Percentiles rank a stretch among this genome's conserved stretches.
Evolutionary conservation across 2,888 invertebrate genomes (phyloP).

Genomic region (Andrena hattorfiana): DNA sequence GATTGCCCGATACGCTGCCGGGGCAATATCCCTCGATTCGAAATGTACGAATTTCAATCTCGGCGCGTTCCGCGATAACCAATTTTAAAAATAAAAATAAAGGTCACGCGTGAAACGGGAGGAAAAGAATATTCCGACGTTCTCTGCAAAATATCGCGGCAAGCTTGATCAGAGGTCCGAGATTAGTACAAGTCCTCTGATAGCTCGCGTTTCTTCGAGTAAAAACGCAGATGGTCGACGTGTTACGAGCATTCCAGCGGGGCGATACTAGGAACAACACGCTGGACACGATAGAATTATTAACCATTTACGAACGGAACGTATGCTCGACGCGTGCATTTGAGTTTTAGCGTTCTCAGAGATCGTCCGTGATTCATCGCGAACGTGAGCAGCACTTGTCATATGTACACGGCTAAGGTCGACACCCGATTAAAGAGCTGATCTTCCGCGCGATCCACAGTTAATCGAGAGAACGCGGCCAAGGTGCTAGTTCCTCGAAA

Average conservation of each 20-base stretch:
- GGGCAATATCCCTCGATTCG: neutral
- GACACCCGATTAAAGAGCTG: constrained; percentile 13
- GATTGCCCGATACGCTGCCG: constrained; percentile 2
- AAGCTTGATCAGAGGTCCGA: no score
- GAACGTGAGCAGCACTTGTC: constrained; percentile 34
- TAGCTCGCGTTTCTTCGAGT: no score
- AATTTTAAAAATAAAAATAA: constrained; percentile 20
- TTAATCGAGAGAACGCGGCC: neutral
- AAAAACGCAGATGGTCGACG: constrained; percentile 15
- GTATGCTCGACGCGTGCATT: constrained; percentile 26
- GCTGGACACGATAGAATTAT: constrained; percentile 29
- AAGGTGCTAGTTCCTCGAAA: neutral
- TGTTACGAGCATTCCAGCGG: constrained; percentile 12
- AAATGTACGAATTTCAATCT: constrained; percentile 11
- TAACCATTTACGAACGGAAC: constrained; percentile 18
- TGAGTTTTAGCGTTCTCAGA: constrained; percentile 30
- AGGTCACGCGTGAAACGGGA: neutral
- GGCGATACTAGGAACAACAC: constrained; percentile 3
- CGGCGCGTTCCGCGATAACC: neutral
- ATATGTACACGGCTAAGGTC: constrained; percentile 12
- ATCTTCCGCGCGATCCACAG: no score
- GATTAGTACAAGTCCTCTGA: no score
- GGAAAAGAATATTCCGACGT: neutral
- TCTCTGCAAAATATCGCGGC: neutral
- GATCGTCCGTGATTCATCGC: constrained; percentile 41